Evolutionary conservation across 2,113 vertebrate genomes (phyloP), one percentile per base, ranked within the genome.

Genomic region (Trematomus loennbergii): DNA sequence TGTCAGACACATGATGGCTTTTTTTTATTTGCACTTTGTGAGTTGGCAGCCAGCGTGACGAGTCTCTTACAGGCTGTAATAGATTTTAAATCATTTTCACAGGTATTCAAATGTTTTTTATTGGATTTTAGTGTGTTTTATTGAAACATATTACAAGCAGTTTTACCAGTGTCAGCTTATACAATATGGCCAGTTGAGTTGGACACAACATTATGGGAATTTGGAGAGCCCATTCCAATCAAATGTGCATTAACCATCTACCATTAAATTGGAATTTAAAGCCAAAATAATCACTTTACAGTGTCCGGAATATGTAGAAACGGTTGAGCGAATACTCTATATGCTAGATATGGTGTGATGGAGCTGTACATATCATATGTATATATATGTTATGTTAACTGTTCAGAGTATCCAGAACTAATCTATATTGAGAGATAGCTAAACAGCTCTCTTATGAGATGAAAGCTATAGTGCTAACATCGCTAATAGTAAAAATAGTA

Each of bases 11-110:
- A 48, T 33, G 22, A 9, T 40, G 25, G 33, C 20, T 11, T 11
- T 17, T 33, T 65, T 69, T 84, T 52, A 71, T 81, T 75, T 69
- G 61, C 5, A 54, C 20, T 62, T 15, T 49, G 68, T 36, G 59
- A 62, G 45, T 57, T 13, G 0, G 59, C 25, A 12, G n/a, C 57
- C 61, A 9, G 0, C 0, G 3, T 20, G 0, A 40, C 29, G 22
- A 63, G 0, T 2, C 0, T 36, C 45, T 20, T 57, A 68, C 20
- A 50, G 66, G 17, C 36, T 50, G 54, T 55, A 25, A 66, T n/a
- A 12, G 8, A 40, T 49, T 71, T 25, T 68, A 55, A 61, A 29
- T 49, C 0, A 2, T 36, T 29, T 61, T 62, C 57, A 50, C 11
- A 43, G 50, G 62, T 0, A 40, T 54, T 74, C n/a, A 70, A 60